phyloP scores from a whole-genome alignment of 2,888 invertebrate species.

The Scaptomyza reducta region DNA sequence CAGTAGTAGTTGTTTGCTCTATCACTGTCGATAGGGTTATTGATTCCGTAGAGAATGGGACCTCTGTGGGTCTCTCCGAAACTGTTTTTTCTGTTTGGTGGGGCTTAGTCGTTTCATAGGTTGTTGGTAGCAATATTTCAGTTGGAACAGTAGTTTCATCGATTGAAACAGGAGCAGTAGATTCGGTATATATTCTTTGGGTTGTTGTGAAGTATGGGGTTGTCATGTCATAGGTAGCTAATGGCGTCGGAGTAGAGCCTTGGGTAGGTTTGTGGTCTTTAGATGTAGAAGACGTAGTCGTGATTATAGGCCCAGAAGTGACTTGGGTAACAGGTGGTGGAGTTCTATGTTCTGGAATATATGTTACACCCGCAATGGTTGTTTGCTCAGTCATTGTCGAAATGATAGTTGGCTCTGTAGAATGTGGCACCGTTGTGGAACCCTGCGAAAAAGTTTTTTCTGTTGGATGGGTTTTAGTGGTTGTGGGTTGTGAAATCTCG shows the following conservation, averaged over 20 bases:
- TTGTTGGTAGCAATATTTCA: no score
- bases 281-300: no score
- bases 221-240: no score
- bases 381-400: background rate
- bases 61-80: background rate
- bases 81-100: background rate
- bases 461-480: background rate
- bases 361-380: background rate
- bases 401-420: background rate
- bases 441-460: background rate
- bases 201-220: background rate
- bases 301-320: background rate
- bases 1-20: background rate
- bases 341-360: background rate
- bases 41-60: background rate
- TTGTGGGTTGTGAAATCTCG: no score
- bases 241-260: no score
- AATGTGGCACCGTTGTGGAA: background rate
- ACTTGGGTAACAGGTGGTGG: no score
- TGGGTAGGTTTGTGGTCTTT: no score
- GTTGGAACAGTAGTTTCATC: background rate
- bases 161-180: background rate
- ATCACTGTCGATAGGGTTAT: background rate
- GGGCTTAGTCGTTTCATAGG: background rate
- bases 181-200: background rate